phyloP scores from a whole-genome alignment of 2,888 invertebrate species.

The Anaspis maculata region DNA sequence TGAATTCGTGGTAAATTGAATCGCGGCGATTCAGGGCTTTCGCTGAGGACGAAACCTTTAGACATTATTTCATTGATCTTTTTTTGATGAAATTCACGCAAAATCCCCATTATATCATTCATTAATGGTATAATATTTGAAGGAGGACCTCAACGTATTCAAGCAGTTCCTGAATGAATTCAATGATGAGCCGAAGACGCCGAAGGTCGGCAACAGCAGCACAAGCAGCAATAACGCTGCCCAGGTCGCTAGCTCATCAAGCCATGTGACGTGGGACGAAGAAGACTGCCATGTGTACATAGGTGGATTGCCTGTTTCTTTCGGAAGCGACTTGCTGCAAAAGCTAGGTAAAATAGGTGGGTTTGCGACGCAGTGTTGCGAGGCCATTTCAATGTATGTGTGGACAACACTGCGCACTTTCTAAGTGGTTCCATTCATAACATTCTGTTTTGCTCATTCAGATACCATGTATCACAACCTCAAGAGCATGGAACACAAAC shows the following conservation, averaged over 20 bases:
- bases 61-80: no score
- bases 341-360: conserved; percentile 8
- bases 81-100: no score
- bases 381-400: no score
- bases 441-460: no score
- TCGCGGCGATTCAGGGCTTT: no score
- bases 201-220: background rate
- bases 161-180: conserved; percentile 5
- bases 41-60: no score
- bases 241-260: no score
- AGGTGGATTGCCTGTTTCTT: conserved; percentile 8
- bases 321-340: conserved; percentile 11
- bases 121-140: background rate
- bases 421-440: no score
- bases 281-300: conserved; percentile 9
- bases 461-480: conserved; percentile 13
- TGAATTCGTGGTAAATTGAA: no score
- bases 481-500: conserved; percentile 13
- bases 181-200: background rate
- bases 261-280: conserved; percentile 7
- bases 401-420: no score
- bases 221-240: background rate
- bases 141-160: conserved; percentile 2
- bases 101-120: background rate
- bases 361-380: no score